Conservation (phyloP, 2,888 invertebrate species). For the Sarcophaga variegata region DNA sequence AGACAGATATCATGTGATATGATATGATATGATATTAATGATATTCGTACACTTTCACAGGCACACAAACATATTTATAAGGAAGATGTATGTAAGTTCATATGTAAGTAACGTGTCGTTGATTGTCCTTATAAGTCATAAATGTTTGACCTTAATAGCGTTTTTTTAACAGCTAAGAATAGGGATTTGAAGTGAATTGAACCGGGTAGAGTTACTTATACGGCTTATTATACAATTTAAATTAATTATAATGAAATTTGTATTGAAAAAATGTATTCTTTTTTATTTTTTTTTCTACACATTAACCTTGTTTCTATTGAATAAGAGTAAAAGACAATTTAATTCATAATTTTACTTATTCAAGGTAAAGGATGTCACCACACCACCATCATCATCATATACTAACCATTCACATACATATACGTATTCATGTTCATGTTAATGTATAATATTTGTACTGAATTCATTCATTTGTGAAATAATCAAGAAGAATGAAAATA, state of each 20-base stretch:
- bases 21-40: neutral
- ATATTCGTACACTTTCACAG: too few relatives aligned
- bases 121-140: neutral
- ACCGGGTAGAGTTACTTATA: too few relatives aligned
- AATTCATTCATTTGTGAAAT: constrained; percentile 14
- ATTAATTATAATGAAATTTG: too few relatives aligned
- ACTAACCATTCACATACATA: too few relatives aligned
- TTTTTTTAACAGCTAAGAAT: too few relatives aligned
- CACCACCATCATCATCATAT: too few relatives aligned
- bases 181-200: too few relatives aligned
- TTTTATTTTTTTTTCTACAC: neutral
- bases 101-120: neutral
- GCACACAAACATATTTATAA: neutral
- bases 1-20: neutral
- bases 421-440: too few relatives aligned
- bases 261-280: neutral
- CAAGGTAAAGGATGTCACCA: neutral
- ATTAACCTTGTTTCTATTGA: neutral
- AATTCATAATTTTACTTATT: neutral
- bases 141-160: too few relatives aligned
- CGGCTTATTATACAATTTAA: too few relatives aligned
- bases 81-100: neutral
- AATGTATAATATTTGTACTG: neutral
- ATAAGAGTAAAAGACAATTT: too few relatives aligned
- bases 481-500: too few relatives aligned